Conservation (phyloP, 1,140 invertebrate genomes). For the Zaprionus africanus region DNA sequence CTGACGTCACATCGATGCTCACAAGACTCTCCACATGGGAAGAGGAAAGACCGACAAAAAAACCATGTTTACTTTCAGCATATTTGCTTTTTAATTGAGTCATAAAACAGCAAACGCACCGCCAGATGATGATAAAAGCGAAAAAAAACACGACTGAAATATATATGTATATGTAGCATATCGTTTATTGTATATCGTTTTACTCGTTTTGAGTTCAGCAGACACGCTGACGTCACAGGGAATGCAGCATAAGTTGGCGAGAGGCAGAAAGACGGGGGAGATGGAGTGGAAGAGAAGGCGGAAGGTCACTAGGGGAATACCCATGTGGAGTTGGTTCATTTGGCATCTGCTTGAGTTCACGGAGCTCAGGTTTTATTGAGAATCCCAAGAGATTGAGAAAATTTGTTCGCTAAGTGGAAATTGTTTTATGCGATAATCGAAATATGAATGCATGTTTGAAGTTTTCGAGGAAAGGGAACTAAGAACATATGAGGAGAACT, state of each 20-base stretch:
- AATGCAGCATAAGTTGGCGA: not conserved
- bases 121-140: constrained; percentile 59
- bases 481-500: no score
- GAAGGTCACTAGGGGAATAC: not conserved
- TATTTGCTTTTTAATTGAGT: constrained; percentile 77
- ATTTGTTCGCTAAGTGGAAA: not conserved
- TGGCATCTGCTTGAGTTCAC: not conserved
- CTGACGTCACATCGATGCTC: constrained; percentile 45
- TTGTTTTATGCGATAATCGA: not conserved
- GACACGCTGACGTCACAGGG: not conserved
- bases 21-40: not conserved
- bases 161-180: not conserved
- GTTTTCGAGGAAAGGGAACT: not conserved
- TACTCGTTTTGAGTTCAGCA: not conserved
- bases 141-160: constrained; percentile 43
- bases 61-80: constrained; percentile 57
- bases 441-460: not conserved
- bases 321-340: not conserved
- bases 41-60: constrained; percentile 8
- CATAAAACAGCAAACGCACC: constrained; percentile 55
- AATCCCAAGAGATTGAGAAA: not conserved
- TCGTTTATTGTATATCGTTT: not conserved
- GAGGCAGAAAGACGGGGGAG: not conserved
- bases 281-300: not conserved
- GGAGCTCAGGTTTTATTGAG: not conserved